phyloP scores from a whole-genome alignment of 2,797 vertebrate genomes.

The Sebastes oblongus region DNA sequence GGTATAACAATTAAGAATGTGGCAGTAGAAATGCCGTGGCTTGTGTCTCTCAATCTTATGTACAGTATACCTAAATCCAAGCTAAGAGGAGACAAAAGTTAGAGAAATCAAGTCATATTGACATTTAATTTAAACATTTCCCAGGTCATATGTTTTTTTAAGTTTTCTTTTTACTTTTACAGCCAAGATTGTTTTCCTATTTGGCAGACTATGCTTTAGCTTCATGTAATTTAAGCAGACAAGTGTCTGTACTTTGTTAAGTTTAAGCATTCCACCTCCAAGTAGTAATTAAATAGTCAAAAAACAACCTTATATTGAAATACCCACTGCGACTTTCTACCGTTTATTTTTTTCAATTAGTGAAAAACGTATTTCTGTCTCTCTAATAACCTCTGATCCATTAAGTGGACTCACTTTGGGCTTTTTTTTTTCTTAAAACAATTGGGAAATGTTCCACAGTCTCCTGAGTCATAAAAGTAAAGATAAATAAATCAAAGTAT shows the following conservation, averaged over 20 bases:
- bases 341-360: neutral
- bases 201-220: neutral
- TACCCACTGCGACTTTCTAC: conserved; percentile 9
- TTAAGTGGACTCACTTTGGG: conserved; percentile 22
- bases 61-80: neutral
- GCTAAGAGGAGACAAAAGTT: neutral
- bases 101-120: too few species aligned
- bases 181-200: neutral
- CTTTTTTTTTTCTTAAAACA: neutral
- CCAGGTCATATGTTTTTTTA: too few species aligned
- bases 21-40: neutral
- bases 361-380: conserved; percentile 33
- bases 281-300: conserved; percentile 42
- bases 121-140: too few species aligned
- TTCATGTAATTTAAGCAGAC: neutral
- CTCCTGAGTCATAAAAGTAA: neutral
- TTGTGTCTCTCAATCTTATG: neutral
- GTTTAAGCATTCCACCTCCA: conserved; percentile 28
- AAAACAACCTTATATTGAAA: conserved; percentile 13
- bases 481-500: neutral
- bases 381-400: conserved; percentile 22
- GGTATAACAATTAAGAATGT: neutral
- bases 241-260: neutral
- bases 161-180: too few species aligned
- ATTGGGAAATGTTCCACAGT: conserved; percentile 16